These are phyloP conservation scores for Thalassophryne amazonica DNA, from an alignment of 2,797 vertebrate genomes.

Conservation along the genomic window DNA sequence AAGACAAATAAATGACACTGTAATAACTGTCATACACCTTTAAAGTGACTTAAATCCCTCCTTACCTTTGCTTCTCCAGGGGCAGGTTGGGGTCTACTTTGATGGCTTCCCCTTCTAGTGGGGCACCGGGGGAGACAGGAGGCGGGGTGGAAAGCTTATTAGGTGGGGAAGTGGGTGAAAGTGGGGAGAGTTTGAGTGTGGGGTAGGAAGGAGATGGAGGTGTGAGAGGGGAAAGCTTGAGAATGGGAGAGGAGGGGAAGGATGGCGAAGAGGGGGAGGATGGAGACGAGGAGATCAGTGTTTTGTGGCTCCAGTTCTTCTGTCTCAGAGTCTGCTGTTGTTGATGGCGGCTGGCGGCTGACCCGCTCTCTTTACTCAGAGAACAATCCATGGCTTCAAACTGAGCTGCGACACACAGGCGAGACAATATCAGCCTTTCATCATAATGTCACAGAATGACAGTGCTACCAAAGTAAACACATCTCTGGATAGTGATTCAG, in stretches of 20 bases:
- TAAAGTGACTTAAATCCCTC: background rate
- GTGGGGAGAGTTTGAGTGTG: slow-evolving; percentile 42
- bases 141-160: slow-evolving; percentile 56
- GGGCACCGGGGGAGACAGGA: slow-evolving; percentile 44
- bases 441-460: slow-evolving; percentile 35
- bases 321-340: slow-evolving; percentile 73
- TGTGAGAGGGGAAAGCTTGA: slow-evolving; percentile 61
- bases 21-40: too few species aligned
- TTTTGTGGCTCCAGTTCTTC: slow-evolving; percentile 91
- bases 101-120: slow-evolving; percentile 70
- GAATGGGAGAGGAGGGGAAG: slow-evolving; percentile 68
- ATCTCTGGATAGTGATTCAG: slow-evolving; percentile 43
- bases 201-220: slow-evolving; percentile 48
- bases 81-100: slow-evolving; percentile 85
- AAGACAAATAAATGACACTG: too few species aligned
- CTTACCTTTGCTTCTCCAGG: slow-evolving; percentile 93
- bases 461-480: slow-evolving; percentile 46
- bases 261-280: slow-evolving; percentile 53
- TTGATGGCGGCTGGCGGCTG: slow-evolving; percentile 38
- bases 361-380: slow-evolving; percentile 77
- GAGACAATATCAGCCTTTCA: slow-evolving; percentile 44
- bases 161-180: slow-evolving; percentile 41
- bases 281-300: slow-evolving; percentile 70
- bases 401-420: slow-evolving; percentile 80
- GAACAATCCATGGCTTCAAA: slow-evolving; percentile 85